Conservation (phyloP, 2,113 vertebrate genomes). For the Perognathus longimembris region DNA sequence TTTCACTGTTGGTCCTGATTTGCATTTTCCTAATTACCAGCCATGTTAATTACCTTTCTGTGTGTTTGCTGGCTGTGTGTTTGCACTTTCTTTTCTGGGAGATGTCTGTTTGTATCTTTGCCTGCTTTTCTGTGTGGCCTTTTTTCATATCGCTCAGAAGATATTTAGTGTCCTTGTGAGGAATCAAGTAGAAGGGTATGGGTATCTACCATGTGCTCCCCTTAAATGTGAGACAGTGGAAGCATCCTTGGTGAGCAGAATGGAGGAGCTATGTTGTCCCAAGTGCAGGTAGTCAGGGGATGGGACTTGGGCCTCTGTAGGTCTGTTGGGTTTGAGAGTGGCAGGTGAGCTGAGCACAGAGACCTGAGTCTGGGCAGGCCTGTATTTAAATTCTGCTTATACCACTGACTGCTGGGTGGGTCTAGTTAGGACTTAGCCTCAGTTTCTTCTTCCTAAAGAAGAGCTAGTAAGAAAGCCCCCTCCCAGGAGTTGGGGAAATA, state of each 20-base stretch:
- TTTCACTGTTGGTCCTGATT: constrained; percentile 28
- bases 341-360: not conserved
- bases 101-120: not conserved
- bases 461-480: not conserved
- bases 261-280: too few relatives aligned
- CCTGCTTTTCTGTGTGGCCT: too few relatives aligned
- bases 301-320: too few relatives aligned
- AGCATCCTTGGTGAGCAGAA: not conserved
- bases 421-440: not conserved
- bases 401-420: not conserved
- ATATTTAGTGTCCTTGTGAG: not conserved
- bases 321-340: not conserved
- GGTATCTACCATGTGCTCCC: not conserved
- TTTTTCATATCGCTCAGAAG: too few relatives aligned
- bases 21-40: constrained; percentile 51
- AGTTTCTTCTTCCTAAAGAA: not conserved
- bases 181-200: not conserved
- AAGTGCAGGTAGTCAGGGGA: too few relatives aligned
- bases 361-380: too few relatives aligned
- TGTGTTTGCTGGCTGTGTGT: not conserved
- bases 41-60: constrained; percentile 36
- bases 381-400: not conserved
- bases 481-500: not conserved
- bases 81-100: constrained; percentile 14
- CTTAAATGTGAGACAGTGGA: not conserved